Evolutionary conservation across 2,797 vertebrate species (phyloP).

Genomic region (Numenius phaeopus): DNA sequence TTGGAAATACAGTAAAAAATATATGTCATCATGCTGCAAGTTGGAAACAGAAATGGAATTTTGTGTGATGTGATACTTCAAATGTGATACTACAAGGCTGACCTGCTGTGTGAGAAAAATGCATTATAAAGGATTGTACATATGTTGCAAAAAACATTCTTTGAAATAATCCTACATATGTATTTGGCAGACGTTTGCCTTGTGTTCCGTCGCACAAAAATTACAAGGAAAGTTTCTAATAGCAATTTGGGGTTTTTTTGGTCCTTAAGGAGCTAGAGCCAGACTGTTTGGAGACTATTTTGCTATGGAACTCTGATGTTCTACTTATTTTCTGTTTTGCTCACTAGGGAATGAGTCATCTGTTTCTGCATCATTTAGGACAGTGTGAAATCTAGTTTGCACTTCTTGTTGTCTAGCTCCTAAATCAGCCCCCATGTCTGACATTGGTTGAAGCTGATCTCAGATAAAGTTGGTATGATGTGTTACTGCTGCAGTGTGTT

Average conservation of each 20-base stretch:
- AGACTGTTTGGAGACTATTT: not conserved
- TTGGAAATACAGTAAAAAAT: not conserved
- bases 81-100: not conserved
- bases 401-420: slow-evolving; percentile 33
- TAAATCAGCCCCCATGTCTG: slow-evolving; percentile 1
- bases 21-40: not conserved
- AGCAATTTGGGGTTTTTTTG: not conserved
- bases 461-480: not conserved
- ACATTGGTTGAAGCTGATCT: not conserved
- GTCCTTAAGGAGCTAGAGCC: not conserved
- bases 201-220: not conserved
- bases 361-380: not conserved
- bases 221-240: not conserved
- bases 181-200: not conserved
- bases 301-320: not conserved
- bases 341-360: not conserved
- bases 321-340: not conserved
- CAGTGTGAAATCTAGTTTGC: not conserved
- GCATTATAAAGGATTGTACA: not conserved
- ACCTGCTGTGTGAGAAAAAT: not conserved
- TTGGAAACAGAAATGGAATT: not conserved
- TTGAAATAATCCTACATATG: not conserved
- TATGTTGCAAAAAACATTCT: not conserved
- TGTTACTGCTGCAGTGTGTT: not conserved
- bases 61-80: not conserved